phyloP scores from a whole-genome alignment of 2,113 vertebrate genomes.

The Muscicapa adusta region DNA sequence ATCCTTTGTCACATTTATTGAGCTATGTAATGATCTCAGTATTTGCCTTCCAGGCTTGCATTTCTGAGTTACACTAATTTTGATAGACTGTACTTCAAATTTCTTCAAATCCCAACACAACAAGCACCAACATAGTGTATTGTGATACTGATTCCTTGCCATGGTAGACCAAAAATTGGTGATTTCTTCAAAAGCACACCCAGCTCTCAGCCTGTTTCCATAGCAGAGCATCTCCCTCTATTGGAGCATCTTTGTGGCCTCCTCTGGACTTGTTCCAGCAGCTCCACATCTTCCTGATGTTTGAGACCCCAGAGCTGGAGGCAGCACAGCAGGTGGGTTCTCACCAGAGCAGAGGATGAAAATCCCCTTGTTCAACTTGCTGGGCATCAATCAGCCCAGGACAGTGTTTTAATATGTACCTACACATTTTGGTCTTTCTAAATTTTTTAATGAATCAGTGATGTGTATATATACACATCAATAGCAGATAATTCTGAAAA shows the following conservation, averaged over 20 bases:
- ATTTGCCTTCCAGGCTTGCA: not conserved
- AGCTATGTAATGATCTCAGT: not conserved
- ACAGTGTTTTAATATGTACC: not conserved
- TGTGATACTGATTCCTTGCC: not conserved
- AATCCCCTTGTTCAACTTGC: not conserved
- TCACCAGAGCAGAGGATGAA: not conserved
- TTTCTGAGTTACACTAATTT: not conserved
- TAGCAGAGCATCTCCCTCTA: not conserved
- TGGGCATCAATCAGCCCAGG: not conserved
- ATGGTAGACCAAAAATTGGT: not conserved
- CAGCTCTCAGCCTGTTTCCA: not conserved
- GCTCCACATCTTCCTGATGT: not conserved
- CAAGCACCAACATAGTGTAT: not conserved
- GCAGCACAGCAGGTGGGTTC: not conserved
- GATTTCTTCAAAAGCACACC: not conserved
- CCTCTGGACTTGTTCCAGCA: not conserved
- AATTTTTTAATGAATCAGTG: not conserved
- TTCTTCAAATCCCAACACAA: not conserved
- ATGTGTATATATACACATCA: not conserved
- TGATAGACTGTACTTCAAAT: not conserved
- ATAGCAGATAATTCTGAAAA: not conserved
- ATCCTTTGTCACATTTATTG: not conserved
- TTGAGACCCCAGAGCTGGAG: not conserved
- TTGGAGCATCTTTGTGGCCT: not conserved
- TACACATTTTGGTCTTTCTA: not conserved